These are phyloP conservation scores for Serripes groenlandicus DNA, from an alignment of 2,888 invertebrate genomes.

Conservation along the genomic window DNA sequence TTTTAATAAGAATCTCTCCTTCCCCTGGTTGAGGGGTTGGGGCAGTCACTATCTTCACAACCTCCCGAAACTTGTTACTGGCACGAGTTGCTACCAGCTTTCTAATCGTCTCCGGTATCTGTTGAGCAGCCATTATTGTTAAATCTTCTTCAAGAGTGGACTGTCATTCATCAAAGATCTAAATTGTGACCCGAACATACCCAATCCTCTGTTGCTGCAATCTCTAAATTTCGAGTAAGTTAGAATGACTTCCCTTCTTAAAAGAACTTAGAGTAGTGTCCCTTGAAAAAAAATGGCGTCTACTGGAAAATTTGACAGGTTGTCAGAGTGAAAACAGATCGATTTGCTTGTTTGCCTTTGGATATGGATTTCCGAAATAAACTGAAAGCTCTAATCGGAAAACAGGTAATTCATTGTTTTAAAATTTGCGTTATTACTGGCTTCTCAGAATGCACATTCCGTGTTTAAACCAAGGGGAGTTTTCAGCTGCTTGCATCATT, in stretches of 20 bases:
- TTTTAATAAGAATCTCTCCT: constrained; percentile 82
- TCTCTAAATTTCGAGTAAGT: not conserved
- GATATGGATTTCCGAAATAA: constrained; percentile 82
- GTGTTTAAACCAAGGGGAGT: not conserved
- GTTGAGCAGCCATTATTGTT: constrained; percentile 72
- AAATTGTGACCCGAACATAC: constrained; percentile 12
- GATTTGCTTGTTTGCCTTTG: too few species aligned
- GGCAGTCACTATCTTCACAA: constrained; percentile 76
- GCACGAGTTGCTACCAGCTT: constrained; percentile 81
- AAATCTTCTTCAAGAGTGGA: too few species aligned
- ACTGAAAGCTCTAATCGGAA: constrained; percentile 79
- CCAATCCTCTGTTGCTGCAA: not conserved
- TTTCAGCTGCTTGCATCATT: not conserved
- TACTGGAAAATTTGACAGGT: not conserved
- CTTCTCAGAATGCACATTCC: not conserved
- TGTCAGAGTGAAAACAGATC: constrained; percentile 4
- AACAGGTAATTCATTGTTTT: constrained; percentile 69
- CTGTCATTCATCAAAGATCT: not conserved
- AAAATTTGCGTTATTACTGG: not conserved
- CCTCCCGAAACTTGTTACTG: constrained; percentile 82
- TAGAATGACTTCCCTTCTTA: too few species aligned
- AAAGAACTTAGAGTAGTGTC: not conserved
- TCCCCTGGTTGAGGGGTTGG: constrained; percentile 78
- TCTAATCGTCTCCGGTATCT: constrained; percentile 78
- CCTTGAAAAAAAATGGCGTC: constrained; percentile 13